A percentile compares a stretch with the other conserved stretches of the same genome.
Conservation (phyloP, 2,113 vertebrate genomes). For the Arenaria interpres region DNA sequence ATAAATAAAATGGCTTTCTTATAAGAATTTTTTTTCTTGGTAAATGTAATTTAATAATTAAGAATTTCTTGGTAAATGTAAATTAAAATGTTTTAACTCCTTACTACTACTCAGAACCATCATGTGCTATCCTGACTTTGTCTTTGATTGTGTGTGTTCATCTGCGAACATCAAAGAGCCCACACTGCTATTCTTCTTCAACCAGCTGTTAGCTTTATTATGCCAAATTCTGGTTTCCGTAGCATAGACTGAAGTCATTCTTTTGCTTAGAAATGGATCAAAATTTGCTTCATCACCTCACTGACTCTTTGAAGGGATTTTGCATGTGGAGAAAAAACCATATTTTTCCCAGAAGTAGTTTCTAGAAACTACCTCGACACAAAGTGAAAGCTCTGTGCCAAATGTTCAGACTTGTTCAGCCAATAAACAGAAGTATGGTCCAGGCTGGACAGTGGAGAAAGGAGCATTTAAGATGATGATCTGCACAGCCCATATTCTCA, state of each 20-base stretch:
- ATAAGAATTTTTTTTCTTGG: not conserved
- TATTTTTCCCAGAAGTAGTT: not conserved
- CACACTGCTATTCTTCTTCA: not conserved
- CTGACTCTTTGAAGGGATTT: not conserved
- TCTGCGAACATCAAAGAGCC: not conserved
- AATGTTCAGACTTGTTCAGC: not conserved
- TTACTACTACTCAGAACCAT: not conserved
- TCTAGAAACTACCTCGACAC: not conserved
- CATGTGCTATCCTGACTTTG: not conserved
- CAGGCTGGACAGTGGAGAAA: not conserved
- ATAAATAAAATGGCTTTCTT: not conserved
- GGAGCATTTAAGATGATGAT: not conserved
- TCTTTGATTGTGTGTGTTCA: not conserved
- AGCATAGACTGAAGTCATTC: not conserved
- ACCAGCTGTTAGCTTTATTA: constrained; percentile 7
- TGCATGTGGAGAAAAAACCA: not conserved
- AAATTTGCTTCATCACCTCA: not conserved
- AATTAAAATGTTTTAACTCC: not conserved
- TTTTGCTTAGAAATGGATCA: not conserved
- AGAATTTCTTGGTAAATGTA: not conserved
- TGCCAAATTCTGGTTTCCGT: not conserved
- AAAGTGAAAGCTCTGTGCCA: not conserved
- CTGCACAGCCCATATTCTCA: not conserved
- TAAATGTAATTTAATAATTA: not conserved
- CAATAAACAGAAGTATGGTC: not conserved